Evolutionary conservation across 2,888 invertebrate species (phyloP).

Genomic region (Tribolium freemani): DNA sequence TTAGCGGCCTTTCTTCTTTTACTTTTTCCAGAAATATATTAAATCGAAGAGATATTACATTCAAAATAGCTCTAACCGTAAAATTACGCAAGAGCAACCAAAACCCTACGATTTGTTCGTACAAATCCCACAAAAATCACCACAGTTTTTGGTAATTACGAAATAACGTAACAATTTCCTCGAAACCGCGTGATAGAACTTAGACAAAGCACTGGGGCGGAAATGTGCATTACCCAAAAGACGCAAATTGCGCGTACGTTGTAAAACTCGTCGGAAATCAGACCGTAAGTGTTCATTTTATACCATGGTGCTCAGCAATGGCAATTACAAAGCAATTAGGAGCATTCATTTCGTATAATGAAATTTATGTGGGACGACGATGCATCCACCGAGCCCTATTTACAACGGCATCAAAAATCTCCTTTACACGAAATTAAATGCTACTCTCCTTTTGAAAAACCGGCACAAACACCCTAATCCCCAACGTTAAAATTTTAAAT

Average conservation of each 20-base stretch:
- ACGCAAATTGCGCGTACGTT: slow-evolving; percentile 22
- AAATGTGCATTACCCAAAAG: slow-evolving; percentile 18
- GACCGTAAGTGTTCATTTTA: slow-evolving; percentile 23
- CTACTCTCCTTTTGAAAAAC: no score
- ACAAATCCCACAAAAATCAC: neutral
- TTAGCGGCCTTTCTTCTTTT: slow-evolving; percentile 32
- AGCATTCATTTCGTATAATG: slow-evolving; percentile 36
- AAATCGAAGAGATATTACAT: slow-evolving; percentile 35
- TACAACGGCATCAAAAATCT: neutral
- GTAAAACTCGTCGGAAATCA: slow-evolving; percentile 33
- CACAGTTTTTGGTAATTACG: neutral
- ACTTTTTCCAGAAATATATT: slow-evolving; percentile 36
- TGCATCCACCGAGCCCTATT: slow-evolving; percentile 6
- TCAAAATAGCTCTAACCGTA: slow-evolving; percentile 34
- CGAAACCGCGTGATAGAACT: slow-evolving; percentile 1
- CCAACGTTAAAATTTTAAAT: no score
- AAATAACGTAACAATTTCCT: slow-evolving; percentile 9
- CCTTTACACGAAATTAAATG: neutral
- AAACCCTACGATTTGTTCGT: neutral
- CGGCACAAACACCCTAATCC: no score
- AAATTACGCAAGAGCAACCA: slow-evolving; percentile 35
- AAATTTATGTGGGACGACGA: slow-evolving; percentile 19
- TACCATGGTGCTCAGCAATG: slow-evolving; percentile 14
- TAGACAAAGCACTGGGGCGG: slow-evolving; percentile 10
- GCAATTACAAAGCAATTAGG: slow-evolving; percentile 38